A percentile compares a stretch with the other conserved stretches of the same genome.
phyloP scores from a whole-genome alignment of 2,113 vertebrate genomes.

The Promerops cafer region DNA sequence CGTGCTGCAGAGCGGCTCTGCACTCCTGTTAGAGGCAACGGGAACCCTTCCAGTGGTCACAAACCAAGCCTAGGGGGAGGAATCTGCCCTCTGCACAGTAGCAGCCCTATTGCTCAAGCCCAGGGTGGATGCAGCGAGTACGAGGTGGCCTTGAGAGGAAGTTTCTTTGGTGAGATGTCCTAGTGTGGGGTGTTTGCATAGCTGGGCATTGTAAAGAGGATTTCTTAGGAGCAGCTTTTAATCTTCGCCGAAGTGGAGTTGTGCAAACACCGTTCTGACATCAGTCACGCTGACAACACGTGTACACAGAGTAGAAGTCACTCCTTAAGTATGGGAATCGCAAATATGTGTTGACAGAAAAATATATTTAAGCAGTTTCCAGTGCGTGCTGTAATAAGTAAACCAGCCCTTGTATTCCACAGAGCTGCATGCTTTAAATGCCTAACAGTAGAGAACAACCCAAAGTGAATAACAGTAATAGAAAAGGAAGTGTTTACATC shows the following conservation, averaged over 20 bases:
- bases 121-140: rapidly evolving
- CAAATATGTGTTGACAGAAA: background rate
- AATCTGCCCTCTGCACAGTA: background rate
- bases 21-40: background rate
- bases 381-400: background rate
- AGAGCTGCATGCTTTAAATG: background rate
- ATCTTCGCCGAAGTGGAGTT: background rate
- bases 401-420: slow-evolving; percentile 13
- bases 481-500: slow-evolving; percentile 14
- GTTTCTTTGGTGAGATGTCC: background rate
- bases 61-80: background rate
- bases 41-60: background rate
- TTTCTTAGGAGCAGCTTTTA: slow-evolving; percentile 6
- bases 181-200: slow-evolving; percentile 27
- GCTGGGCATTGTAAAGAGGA: background rate
- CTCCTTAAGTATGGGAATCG: slow-evolving; percentile 15
- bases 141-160: background rate
- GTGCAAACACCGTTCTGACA: slow-evolving; percentile 4
- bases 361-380: background rate
- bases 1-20: rapidly evolving
- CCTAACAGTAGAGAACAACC: background rate
- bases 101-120: background rate
- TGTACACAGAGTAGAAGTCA: background rate
- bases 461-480: background rate
- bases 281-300: background rate